A percentile compares a stretch with the other conserved stretches of the same genome.
Conservation (phyloP, 2,113 vertebrate species). For the Puntigrus tetrazona region DNA sequence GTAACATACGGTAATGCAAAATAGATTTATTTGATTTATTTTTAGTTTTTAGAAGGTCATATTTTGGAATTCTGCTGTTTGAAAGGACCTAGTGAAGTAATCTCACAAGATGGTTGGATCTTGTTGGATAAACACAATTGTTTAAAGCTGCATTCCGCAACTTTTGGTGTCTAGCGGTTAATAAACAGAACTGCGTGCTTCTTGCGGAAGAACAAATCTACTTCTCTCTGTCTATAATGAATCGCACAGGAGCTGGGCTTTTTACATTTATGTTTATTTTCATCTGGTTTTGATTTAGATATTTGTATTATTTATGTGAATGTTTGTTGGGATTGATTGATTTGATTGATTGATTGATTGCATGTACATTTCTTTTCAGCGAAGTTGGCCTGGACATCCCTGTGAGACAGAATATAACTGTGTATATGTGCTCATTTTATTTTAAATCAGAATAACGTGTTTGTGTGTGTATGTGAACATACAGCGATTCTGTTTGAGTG, state of each 20-base stretch:
- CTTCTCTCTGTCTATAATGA: no score
- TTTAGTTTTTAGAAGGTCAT: not conserved
- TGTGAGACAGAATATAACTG: not conserved
- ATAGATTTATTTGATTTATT: not conserved
- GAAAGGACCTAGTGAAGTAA: not conserved
- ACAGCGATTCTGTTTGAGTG: conserved; percentile 10
- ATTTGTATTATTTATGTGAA: not conserved
- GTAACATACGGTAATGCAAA: not conserved
- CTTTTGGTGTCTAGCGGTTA: no score
- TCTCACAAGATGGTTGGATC: no score
- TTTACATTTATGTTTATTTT: no score
- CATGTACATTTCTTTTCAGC: not conserved
- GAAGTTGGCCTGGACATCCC: not conserved
- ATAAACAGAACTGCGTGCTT: no score
- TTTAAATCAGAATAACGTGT: not conserved
- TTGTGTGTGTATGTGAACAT: not conserved
- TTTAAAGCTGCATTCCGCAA: no score
- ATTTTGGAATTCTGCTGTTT: not conserved
- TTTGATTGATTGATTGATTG: no score
- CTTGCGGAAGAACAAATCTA: no score
- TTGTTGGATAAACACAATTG: not conserved
- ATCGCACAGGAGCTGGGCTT: no score
- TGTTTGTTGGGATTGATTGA: not conserved
- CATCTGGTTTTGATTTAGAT: not conserved
- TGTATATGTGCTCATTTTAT: not conserved